Base-by-base conservation (phyloP, 2,797 vertebrate species). In the Clarias laeviceps region DNA sequence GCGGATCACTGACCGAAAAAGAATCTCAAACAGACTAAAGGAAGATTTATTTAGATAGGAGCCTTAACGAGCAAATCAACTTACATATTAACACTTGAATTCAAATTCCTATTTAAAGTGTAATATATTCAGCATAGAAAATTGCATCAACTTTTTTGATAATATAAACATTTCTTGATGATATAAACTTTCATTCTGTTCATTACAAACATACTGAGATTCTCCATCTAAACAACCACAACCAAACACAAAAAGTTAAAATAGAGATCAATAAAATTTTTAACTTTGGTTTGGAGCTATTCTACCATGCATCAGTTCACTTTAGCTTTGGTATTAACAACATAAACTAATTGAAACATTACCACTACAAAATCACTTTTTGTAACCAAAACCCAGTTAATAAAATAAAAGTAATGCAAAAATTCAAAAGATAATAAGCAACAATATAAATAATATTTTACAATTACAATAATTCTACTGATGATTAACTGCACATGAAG, bases 1-100 rank as follows among this genome's bases (percentile, higher is more conserved):
- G 92, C 90, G 92, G 93, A 93, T 90, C 91, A 76, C 85, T 85
- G 81, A 88, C 81, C 34, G 45, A 85, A 37, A 84, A 56, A 76
- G 61, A 72, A 62, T 83, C 85, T 40, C 85, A 85, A 87, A 73
- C 70, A 77, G 57, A 61, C 34, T 85, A 54, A 24, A 22, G 69
- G 45, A 85, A 74, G 84, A 85, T 84, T 89, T 84, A 85, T 70
- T 70, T 88, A 66, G 17, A 29, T 37, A 80, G 45, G 8, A 56
- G 70, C 32, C 22, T 70, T 29, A 20, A 61, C 57, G 50, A 85
- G 84, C 4, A 78, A 86, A 61, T n/a, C 29, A 27, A 65, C 0
- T 62, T 27, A 54, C 83, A 64, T 70, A 54, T 82, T 62, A 72
- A 74, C 61, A 15, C 29, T 65, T 45, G 20, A 2, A 78, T 61